phyloP scores from a whole-genome alignment of 2,888 invertebrate genomes.

The Xylophagus ater region DNA sequence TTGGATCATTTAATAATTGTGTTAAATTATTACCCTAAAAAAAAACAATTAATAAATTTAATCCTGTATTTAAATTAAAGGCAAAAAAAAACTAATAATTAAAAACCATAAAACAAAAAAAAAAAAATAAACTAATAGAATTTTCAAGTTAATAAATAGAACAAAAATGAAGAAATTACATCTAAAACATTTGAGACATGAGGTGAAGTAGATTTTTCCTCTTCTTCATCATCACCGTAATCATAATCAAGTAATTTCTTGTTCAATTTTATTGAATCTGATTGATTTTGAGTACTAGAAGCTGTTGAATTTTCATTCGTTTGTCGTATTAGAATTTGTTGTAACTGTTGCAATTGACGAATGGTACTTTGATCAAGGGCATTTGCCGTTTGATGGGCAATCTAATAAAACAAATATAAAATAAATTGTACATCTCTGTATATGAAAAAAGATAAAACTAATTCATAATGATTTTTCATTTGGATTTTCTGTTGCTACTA shows the following conservation, averaged over 20 bases:
- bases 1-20: constrained; percentile 61
- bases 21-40: constrained; percentile 36
- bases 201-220: constrained; percentile 39
- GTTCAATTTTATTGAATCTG: constrained; percentile 57
- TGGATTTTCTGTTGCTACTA: constrained; percentile 32
- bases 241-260: constrained; percentile 81
- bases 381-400: constrained; percentile 32
- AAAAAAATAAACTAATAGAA: constrained; percentile 3
- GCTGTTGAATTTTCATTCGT: constrained; percentile 20
- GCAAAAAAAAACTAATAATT: neutral
- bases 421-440: no score
- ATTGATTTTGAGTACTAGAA: constrained; percentile 19
- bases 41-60: neutral
- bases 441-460: neutral
- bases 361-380: constrained; percentile 27
- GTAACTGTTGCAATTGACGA: constrained; percentile 50
- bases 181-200: constrained; percentile 22
- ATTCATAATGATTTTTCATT: constrained; percentile 34
- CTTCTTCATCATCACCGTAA: constrained; percentile 76
- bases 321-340: constrained; percentile 44
- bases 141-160: constrained; percentile 7
- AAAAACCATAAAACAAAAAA: constrained; percentile 2
- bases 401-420: no score
- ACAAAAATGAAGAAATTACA: constrained; percentile 18
- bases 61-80: neutral